phyloP scores from a whole-genome alignment of 2,888 invertebrate species.

The Conchocele bisecta region DNA sequence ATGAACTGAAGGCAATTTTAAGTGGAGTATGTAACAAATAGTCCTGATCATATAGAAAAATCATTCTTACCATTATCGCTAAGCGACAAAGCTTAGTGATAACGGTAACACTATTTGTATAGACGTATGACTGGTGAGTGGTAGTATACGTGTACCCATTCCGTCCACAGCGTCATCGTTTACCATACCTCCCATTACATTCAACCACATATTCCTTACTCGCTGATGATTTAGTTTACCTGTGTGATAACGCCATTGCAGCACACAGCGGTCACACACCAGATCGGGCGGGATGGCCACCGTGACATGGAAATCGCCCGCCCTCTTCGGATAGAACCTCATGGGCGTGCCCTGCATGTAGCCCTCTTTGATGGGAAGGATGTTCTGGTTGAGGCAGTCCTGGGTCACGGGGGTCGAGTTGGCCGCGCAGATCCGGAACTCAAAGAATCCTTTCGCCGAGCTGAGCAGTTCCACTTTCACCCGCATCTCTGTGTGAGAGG shows the following conservation, averaged over 20 bases:
- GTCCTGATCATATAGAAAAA: too few relatives aligned
- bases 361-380: slow-evolving; percentile 54
- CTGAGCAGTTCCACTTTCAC: slow-evolving; percentile 48
- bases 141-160: too few relatives aligned
- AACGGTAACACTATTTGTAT: too few relatives aligned
- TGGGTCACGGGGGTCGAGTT: slow-evolving; percentile 43
- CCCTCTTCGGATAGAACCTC: slow-evolving; percentile 46
- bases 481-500: slow-evolving; percentile 50
- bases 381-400: slow-evolving; percentile 47
- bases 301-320: slow-evolving; percentile 53
- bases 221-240: too few relatives aligned
- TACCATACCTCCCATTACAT: too few relatives aligned
- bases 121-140: too few relatives aligned
- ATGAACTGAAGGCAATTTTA: too few relatives aligned
- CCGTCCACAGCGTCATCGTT: too few relatives aligned
- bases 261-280: slow-evolving; percentile 48
- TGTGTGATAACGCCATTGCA: slow-evolving; percentile 58
- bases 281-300: slow-evolving; percentile 49
- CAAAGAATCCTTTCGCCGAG: slow-evolving; percentile 48
- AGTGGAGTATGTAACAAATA: too few relatives aligned
- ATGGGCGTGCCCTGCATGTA: slow-evolving; percentile 47
- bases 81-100: too few relatives aligned
- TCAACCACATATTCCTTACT: too few relatives aligned
- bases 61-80: too few relatives aligned
- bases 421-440: slow-evolving; percentile 46